These are phyloP conservation scores for Microctonus aethiopoides DNA, from an alignment of 2,888 invertebrate species.

Conservation along the genomic window DNA sequence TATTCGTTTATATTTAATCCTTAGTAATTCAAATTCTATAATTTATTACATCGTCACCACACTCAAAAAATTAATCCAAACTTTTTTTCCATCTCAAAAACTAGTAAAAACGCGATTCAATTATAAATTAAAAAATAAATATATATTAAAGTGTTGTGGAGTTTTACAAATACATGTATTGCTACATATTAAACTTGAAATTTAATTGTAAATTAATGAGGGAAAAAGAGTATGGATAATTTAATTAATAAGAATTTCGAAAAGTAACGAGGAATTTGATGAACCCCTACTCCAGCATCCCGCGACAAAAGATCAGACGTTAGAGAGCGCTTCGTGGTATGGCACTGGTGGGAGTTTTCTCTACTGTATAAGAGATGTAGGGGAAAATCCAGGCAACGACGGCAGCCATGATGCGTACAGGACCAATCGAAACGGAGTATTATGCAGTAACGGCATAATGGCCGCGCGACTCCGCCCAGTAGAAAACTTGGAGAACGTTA, in stretches of 20 bases:
- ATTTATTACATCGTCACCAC: no score
- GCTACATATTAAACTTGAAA: not conserved
- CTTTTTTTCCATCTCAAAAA: no score
- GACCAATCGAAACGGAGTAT: constrained; percentile 54
- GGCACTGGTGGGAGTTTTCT: constrained; percentile 28
- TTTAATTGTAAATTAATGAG: not conserved
- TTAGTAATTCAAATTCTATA: no score
- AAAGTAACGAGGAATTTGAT: constrained; percentile 36
- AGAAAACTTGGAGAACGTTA: constrained; percentile 55
- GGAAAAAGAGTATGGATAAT: not conserved
- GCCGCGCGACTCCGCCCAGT: constrained; percentile 63
- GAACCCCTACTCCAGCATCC: constrained; percentile 21
- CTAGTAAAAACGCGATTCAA: no score
- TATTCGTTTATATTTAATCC: no score
- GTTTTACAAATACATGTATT: not conserved
- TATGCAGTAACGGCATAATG: constrained; percentile 61
- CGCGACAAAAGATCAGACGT: constrained; percentile 22
- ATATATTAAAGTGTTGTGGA: no score
- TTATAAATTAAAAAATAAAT: no score
- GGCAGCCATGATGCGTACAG: constrained; percentile 61
- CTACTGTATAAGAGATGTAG: constrained; percentile 34
- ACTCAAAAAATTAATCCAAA: no score
- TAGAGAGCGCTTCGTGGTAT: constrained; percentile 22
- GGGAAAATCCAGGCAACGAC: constrained; percentile 48
- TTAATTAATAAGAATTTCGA: constrained; percentile 25